Base-by-base conservation (phyloP, 2,888 invertebrate species). In the Drosophila putrida region DNA sequence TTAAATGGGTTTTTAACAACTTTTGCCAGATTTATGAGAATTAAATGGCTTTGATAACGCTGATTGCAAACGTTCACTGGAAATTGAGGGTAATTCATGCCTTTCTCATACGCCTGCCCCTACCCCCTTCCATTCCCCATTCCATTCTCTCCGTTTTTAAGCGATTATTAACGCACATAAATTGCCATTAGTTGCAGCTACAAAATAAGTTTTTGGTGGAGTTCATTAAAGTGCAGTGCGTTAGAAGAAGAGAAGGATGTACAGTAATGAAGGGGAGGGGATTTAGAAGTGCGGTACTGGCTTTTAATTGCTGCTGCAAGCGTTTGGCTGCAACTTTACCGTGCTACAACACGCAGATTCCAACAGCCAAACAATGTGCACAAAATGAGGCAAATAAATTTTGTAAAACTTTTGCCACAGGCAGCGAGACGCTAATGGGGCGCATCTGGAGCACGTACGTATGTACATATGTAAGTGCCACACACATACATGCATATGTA, bases 371-470 rank as follows among this genome's bases (percentile, higher is more conserved):
- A 80, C 80, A 82, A 80, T 85, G 82, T 64, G 71, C 69, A 69
- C 74, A 72, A 81, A 85, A 88, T 82, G 83, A 88, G 76, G 84
- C 79, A 83, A 82, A 82, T 85, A 82, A 82, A 85, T 82, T 82
- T 57, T 44, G 57, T 36, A 57, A 35, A 86, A 82, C 60, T 81
- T 83, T 81, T 65, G 55, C 70, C 50, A 62, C 44, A 50, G 65
- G 49, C 31, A 67, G 20, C 20, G 61, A 67, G 65, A 72, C 70
- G 70, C 72, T 75, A 75, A 75, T 75, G 75, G 75, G 64, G 73
- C 77, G 73, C 77, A 77, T 68, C 73, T 69, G 69, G 41, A 72
- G 69, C 75, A 75, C 77, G 73, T 64, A 38, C 36, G 38, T 43
- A 31, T 25, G 38, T 39, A 41, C 41, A 50, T 31, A 53, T 47